A percentile compares a stretch with the other conserved stretches of the same genome.
Evolutionary conservation across 2,113 vertebrate species (phyloP).

Genomic region (Bathybates hornii): DNA sequence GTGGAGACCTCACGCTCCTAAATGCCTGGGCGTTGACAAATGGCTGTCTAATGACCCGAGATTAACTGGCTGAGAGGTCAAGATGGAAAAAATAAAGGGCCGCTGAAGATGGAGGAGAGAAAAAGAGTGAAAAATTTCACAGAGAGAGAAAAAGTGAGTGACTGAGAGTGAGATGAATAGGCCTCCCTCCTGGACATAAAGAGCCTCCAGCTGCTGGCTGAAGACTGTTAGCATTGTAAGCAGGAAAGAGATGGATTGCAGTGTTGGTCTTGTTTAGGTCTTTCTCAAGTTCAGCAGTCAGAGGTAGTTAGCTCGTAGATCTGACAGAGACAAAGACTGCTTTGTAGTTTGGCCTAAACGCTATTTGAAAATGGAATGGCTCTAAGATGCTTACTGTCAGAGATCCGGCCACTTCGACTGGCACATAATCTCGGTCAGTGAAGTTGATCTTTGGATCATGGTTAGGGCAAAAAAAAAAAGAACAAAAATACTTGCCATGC

Average conservation of each 20-base stretch:
- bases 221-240: neutral
- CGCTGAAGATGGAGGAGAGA: neutral
- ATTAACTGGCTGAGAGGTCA: slow-evolving; percentile 57
- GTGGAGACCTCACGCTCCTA: neutral
- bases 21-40: slow-evolving; percentile 43
- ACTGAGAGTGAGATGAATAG: slow-evolving; percentile 34
- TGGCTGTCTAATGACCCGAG: slow-evolving; percentile 53
- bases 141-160: neutral
- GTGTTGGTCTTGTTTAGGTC: neutral
- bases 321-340: neutral
- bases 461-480: neutral
- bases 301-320: neutral
- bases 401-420: neutral
- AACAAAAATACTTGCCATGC: neutral
- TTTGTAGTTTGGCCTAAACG: neutral
- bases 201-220: neutral
- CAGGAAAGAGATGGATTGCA: neutral
- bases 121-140: neutral
- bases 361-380: neutral
- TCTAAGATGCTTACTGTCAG: neutral
- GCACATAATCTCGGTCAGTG: neutral
- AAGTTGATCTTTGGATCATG: neutral
- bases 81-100: neutral
- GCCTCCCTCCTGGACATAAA: neutral
- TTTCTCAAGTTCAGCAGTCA: neutral